phyloP scores from a whole-genome alignment of 2,113 vertebrate species.

The Atrichornis clamosus region DNA sequence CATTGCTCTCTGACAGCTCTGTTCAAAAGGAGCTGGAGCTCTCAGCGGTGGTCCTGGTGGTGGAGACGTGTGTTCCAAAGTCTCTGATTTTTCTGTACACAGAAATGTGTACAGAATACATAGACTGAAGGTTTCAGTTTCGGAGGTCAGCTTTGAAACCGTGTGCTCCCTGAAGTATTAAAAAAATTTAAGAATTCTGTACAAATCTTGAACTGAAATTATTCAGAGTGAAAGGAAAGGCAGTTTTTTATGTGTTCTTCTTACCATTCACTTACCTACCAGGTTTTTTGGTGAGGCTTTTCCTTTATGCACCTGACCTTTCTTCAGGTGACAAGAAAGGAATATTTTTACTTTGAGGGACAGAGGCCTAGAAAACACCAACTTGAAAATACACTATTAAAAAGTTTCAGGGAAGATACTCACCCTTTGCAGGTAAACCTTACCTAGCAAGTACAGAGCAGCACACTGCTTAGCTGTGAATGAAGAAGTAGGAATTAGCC shows the following conservation, averaged over 20 bases:
- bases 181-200: not conserved
- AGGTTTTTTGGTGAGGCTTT: not conserved
- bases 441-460: not conserved
- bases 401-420: not conserved
- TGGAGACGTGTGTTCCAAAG: accelerated
- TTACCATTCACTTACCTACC: not conserved
- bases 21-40: not conserved
- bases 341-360: not conserved
- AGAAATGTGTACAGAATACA: not conserved
- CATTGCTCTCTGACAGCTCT: not conserved
- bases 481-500: not conserved
- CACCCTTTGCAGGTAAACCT: not conserved
- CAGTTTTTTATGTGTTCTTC: not conserved
- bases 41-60: not conserved
- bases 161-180: not conserved
- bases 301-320: not conserved
- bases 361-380: not conserved
- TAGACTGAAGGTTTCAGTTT: not conserved
- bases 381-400: not conserved
- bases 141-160: not conserved
- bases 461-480: not conserved
- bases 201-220: not conserved
- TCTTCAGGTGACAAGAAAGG: not conserved
- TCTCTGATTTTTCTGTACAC: not conserved
- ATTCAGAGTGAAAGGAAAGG: not conserved